Conservation (phyloP, 2,888 invertebrate genomes). For the Diaprepes abbreviatus region DNA sequence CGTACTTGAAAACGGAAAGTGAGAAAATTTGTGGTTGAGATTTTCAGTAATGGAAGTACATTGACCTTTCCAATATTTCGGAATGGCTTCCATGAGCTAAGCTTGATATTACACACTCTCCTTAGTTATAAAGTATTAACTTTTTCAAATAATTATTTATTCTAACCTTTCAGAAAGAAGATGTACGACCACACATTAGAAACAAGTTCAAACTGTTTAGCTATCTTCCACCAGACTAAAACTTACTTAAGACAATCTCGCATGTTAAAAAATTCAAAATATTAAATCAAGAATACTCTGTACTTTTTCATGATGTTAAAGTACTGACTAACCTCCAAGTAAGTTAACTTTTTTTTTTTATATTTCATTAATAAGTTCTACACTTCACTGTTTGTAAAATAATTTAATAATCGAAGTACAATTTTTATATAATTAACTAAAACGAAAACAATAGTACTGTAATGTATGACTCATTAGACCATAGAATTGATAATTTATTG, state of each 20-base stretch:
- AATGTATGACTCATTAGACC: too few species aligned
- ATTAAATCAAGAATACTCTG: slow-evolving; percentile 52
- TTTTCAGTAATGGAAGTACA: too few species aligned
- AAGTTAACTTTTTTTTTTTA: background rate
- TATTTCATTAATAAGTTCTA: slow-evolving; percentile 13
- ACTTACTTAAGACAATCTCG: slow-evolving; percentile 55
- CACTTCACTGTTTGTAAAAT: too few species aligned
- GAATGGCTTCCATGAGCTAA: too few species aligned
- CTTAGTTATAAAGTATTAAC: background rate
- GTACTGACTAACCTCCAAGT: slow-evolving; percentile 60
- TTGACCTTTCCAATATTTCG: too few species aligned
- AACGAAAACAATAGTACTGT: too few species aligned
- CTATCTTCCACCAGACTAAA: slow-evolving; percentile 87
- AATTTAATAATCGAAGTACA: too few species aligned
- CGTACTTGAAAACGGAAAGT: too few species aligned
- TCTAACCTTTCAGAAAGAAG: slow-evolving; percentile 80
- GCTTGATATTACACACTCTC: background rate
- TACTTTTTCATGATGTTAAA: slow-evolving; percentile 56
- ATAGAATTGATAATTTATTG: too few species aligned
- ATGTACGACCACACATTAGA: slow-evolving; percentile 92
- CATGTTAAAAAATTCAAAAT: slow-evolving; percentile 24
- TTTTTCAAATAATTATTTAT: slow-evolving; percentile 2
- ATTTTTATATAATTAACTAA: too few species aligned
- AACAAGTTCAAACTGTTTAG: slow-evolving; percentile 92
- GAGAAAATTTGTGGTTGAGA: too few species aligned